These are phyloP conservation scores for Caenorhabditis elegans DNA, from an alignment of 1,140 invertebrate genomes.

Conservation along the genomic window WBcel235 BX284606.5:2398001-2398500, in stretches of 20 bases:
- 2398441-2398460: not conserved
- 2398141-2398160: too few relatives aligned
- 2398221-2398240: not conserved
- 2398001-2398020: too few relatives aligned
- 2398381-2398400: not conserved
- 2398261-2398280: not conserved
- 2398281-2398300: not conserved
- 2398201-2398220: not conserved
- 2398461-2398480: not conserved
- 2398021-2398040: too few relatives aligned
- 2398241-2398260: not conserved
- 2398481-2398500: too few relatives aligned
- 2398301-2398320: not conserved
- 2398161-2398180: too few relatives aligned
- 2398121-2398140: too few relatives aligned
- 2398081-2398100: too few relatives aligned
- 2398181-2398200: not conserved
- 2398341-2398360: not conserved
- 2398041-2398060: too few relatives aligned
- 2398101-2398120: too few relatives aligned
- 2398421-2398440: constrained; percentile 25
- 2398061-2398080: too few relatives aligned
- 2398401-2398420: constrained; percentile 6
- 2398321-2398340: not conserved
- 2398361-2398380: not conserved